These are phyloP conservation scores for Poecilia latipinna DNA, from an alignment of 2,113 vertebrate species.

Conservation along the genomic window DNA sequence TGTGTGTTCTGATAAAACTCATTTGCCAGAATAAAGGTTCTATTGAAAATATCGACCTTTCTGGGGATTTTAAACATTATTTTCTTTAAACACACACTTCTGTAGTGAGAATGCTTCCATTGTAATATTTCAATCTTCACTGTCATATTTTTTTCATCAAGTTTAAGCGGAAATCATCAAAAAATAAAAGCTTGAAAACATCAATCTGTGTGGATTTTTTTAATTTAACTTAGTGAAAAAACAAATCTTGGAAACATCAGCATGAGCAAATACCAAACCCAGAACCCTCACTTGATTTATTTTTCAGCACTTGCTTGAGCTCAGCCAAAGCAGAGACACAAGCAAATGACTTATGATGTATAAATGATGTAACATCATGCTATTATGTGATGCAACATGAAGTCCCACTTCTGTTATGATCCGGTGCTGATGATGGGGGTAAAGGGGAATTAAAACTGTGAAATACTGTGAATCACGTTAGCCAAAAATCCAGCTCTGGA, in stretches of 20 bases:
- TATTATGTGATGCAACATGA: slow-evolving; percentile 21
- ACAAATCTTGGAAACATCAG: not conserved
- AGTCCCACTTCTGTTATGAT: slow-evolving; percentile 12
- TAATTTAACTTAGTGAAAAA: not conserved
- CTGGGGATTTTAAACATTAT: too few species aligned
- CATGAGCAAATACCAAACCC: not conserved
- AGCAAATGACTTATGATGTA: not conserved
- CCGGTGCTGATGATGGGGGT: slow-evolving; percentile 2
- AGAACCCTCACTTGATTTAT: not conserved
- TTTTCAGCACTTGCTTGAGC: not conserved
- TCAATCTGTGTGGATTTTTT: not conserved
- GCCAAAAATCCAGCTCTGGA: too few species aligned
- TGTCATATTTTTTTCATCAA: too few species aligned
- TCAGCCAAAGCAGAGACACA: not conserved
- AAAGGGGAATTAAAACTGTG: not conserved
- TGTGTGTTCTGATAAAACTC: too few species aligned
- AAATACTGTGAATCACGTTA: too few species aligned
- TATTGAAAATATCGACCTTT: too few species aligned
- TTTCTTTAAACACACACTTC: too few species aligned
- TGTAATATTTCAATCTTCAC: too few species aligned
- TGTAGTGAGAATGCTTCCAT: too few species aligned
- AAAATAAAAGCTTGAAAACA: not conserved
- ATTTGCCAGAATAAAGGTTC: too few species aligned
- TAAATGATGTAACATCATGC: slow-evolving; percentile 24
- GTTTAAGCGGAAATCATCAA: not conserved